Evolutionary conservation across 1,140 invertebrate genomes (phyloP).

Genomic region (Rhyacophila brunnea): DNA sequence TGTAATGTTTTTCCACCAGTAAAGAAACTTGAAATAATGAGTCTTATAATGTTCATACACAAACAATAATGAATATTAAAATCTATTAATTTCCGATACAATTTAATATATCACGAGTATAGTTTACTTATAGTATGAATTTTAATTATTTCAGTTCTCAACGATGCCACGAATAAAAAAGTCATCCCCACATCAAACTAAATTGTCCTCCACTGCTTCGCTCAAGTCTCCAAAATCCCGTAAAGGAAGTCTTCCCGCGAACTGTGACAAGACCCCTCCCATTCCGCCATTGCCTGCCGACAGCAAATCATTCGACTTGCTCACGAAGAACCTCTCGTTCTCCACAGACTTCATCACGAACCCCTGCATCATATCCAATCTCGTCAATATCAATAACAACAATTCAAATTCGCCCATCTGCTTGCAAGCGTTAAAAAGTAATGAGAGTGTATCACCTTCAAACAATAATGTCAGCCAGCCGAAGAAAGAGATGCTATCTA

Average conservation of each 20-base stretch:
- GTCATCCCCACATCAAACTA: constrained; percentile 43
- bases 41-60: too few species aligned
- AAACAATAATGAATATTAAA: too few species aligned
- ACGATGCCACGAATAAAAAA: constrained; percentile 61
- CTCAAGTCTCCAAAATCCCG: constrained; percentile 45
- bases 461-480: constrained; percentile 20
- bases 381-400: constrained; percentile 23
- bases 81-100: too few species aligned
- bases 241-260: constrained; percentile 43
- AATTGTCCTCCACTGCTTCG: constrained; percentile 37
- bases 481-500: constrained; percentile 27
- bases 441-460: constrained; percentile 11
- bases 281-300: constrained; percentile 34
- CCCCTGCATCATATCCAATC: constrained; percentile 39
- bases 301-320: constrained; percentile 49
- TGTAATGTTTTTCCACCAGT: too few species aligned
- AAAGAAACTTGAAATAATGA: too few species aligned
- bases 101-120: too few species aligned
- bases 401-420: not conserved
- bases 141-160: constrained; percentile 55
- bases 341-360: constrained; percentile 49
- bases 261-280: constrained; percentile 27
- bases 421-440: constrained; percentile 11
- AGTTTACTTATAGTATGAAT: too few species aligned
- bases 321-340: constrained; percentile 50